Base-by-base conservation (phyloP, 2,888 invertebrate species). In the Notocelia uddmanniana region DNA sequence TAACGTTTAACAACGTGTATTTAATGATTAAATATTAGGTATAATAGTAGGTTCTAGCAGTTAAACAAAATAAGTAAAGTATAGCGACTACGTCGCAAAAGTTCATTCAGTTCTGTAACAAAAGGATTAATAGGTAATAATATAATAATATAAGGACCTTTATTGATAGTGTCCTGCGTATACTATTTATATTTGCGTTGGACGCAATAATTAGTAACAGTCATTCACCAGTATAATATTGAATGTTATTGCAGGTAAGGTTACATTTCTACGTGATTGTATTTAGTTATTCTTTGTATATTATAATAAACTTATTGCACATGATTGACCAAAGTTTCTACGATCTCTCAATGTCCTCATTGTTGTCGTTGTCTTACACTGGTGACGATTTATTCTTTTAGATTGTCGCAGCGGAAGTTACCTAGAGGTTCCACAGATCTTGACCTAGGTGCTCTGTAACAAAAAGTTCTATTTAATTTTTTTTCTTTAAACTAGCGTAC, bases 381-480 rank as follows among this genome's bases (percentile, higher is more conserved):
- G 74, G 76, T 76, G 76, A 79, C 74, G 77, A 73, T 76, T 86
- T 84, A 91, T 80, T 91, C 89, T 83, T 89, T 86, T 83, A 92
- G 92, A 78, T 79, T 81, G 76, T 93, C 91, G 74, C 87, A 83
- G 75, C 91, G 92, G 82, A 89, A 92, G 82, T 91, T 89, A 78
- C 92, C 93, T 75, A 94, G 89, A 86, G 93, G 93, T 84, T 94
- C 94, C 80, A 94, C 94, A 80, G 94, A 94, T 92, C 94, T 92
- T 87, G 94, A 94, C 92, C 94, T 92, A 81, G 94, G 94, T 91
- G 94, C 93, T 93, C 94, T 94, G 89, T 78, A 91, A 92, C 69
- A 71, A 75, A 73, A 70, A 31, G 31, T 6, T 45, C 13, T 37
- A 13, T 13, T 37, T 37, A 3, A 37, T 37, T 8, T 37, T 3